A percentile compares a stretch with the other conserved stretches of the same genome.
Evolutionary conservation across 2,113 vertebrate species (phyloP).

Genomic region (Sitta europaea): DNA sequence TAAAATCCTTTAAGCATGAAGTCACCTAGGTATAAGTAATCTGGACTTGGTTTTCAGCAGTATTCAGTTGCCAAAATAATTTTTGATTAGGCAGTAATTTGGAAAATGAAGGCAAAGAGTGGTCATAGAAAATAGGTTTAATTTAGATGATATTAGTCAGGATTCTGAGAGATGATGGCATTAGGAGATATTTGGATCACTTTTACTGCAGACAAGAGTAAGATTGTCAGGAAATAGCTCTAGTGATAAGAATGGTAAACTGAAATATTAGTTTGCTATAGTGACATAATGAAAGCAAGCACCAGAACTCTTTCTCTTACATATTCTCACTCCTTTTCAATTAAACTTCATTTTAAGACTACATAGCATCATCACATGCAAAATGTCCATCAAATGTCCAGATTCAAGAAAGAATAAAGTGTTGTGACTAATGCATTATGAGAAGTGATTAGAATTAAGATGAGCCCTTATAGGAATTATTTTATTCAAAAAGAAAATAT

Average conservation of each 20-base stretch:
- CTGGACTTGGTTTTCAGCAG: not conserved
- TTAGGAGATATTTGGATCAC: not conserved
- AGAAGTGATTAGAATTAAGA: not conserved
- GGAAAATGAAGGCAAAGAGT: not conserved
- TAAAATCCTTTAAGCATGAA: not conserved
- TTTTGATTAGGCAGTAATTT: not conserved
- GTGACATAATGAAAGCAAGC: not conserved
- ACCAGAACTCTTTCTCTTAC: not conserved
- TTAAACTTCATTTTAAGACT: not conserved
- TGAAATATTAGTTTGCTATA: not conserved
- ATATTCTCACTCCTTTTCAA: not conserved
- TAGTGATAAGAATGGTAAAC: not conserved
- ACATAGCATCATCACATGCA: not conserved
- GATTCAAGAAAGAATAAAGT: not conserved
- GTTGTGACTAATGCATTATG: not conserved
- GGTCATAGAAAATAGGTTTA: not conserved
- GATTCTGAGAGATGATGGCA: not conserved
- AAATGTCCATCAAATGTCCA: not conserved
- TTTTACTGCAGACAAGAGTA: not conserved
- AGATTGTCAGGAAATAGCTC: not conserved
- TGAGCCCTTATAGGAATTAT: not conserved
- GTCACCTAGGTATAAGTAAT: not conserved
- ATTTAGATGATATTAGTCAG: not conserved
- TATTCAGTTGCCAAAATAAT: not conserved
- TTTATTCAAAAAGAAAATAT: not conserved